phyloP scores from a whole-genome alignment of 2,113 vertebrate genomes.

The Gulo gulo region DNA sequence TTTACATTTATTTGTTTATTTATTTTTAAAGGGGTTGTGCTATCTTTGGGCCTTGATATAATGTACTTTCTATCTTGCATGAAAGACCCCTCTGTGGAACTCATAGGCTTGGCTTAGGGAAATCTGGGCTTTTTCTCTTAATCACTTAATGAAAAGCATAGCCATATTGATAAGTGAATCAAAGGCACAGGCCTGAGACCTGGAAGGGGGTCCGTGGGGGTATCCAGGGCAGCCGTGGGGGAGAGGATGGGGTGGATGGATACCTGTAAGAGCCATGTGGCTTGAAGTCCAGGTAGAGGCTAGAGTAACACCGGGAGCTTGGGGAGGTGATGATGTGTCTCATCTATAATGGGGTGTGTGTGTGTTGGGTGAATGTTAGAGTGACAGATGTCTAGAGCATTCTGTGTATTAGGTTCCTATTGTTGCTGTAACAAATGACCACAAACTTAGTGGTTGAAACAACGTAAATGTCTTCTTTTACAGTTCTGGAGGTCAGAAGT shows the following conservation, averaged over 20 bases:
- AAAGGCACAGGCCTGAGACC: background rate
- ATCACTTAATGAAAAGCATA: slow-evolving; percentile 14
- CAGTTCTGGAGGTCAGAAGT: background rate
- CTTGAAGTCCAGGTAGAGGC: background rate
- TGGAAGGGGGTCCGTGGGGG: background rate
- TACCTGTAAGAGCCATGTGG: background rate
- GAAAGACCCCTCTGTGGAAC: background rate
- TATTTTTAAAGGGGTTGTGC: background rate
- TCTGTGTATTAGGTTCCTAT: background rate
- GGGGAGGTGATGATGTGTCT: background rate
- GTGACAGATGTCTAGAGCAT: background rate
- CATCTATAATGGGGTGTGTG: background rate
- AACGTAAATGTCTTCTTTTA: background rate
- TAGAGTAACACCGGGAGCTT: background rate
- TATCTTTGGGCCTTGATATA: background rate
- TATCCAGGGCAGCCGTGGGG: background rate
- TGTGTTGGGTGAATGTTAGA: background rate
- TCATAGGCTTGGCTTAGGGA: background rate
- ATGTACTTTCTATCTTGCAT: background rate
- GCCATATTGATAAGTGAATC: background rate
- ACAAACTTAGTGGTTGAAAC: background rate
- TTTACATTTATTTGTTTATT: slow-evolving; percentile 21
- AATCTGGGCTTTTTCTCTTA: background rate
- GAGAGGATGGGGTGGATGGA: too few species aligned
- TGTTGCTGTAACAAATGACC: background rate